Conservation (phyloP, 2,113 vertebrate genomes). For the Meriones unguiculatus region DNA sequence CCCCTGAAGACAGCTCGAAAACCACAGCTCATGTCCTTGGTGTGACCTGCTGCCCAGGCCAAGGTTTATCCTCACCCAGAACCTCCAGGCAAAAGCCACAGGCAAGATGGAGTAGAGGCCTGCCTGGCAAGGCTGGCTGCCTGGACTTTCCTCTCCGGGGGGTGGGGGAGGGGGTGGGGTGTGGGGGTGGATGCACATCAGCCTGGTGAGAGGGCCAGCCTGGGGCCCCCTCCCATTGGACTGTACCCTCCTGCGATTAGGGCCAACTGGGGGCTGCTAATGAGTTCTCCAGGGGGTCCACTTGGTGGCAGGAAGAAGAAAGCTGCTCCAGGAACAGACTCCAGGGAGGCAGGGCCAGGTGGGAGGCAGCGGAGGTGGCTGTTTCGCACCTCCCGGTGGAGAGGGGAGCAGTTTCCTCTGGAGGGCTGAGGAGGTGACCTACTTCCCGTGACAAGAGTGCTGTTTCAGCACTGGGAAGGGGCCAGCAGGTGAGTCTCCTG, state of each 20-base stretch:
- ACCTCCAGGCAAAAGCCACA: not conserved
- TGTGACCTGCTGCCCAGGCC: not conserved
- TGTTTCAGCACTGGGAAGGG: constrained; percentile 38
- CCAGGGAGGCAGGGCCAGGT: not conserved
- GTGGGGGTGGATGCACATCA: not conserved
- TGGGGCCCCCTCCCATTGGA: not conserved
- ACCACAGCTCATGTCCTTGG: rapidly evolving
- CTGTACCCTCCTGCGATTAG: not conserved
- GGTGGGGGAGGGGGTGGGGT: not conserved
- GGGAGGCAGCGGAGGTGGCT: not conserved
- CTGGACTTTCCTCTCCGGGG: not conserved
- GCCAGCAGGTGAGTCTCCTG: not conserved
- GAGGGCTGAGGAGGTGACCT: constrained; percentile 59
- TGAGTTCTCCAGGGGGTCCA: not conserved
- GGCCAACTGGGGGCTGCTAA: not conserved
- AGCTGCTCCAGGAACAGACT: constrained; percentile 6
- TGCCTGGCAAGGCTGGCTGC: not conserved
- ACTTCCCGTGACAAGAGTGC: constrained; percentile 62
- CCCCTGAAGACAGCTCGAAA: not conserved
- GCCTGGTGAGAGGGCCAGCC: not conserved
- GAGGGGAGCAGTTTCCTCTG: constrained; percentile 59
- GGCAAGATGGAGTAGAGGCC: not conserved
- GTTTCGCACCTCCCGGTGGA: constrained; percentile 15
- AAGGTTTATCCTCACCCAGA: not conserved
- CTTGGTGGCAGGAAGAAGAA: not conserved